Base-by-base conservation (phyloP, 2,888 invertebrate species). In the Dolomedes plantarius region DNA sequence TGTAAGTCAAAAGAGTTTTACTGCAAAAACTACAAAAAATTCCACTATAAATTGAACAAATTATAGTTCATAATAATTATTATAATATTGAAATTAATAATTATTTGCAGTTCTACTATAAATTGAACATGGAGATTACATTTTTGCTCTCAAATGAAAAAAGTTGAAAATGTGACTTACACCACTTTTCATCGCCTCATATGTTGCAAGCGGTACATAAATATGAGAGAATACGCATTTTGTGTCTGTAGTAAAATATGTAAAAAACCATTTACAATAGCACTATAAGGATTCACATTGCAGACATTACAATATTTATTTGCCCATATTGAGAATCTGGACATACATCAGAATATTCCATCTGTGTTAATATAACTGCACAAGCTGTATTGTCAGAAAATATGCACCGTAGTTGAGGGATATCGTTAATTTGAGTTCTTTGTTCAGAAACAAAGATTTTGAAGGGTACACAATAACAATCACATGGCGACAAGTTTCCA, bases 191-290 rank as follows among this genome's bases (percentile, higher is more conserved):
- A n/a, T n/a, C n/a, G n/a, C n/a, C n/a, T n/a, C 87, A 68, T 16
- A 78, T 78, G 67, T 86, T 74, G 11, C 88, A 76, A 62, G 89
- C 88, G 9, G 88, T 85, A 62, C 89, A 89, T 31, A 89, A 65
- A 62, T 86, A 89, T 16, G 89, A 88, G 11, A 86, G 41, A 19
- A 89, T 79, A 1, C 87, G 85, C 65, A 86, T 86, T 56, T 82
- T 86, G 74, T 88, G 79, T 0, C 81, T 62, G 71, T 87, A 87
- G 62, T 88, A 89, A 23, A 89, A 64, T 9, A 83, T 71, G 5
- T 80, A 65, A 13, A 77, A 62, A 19, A 74, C 39, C 11, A 88
- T 71, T 19, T 75, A 86, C 19, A 27, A 31, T 9, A 46, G 2
- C n/a, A n/a, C n/a, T n/a, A n/a, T n/a, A n/a, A n/a, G n/a, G n/a